A percentile compares a stretch with the other conserved stretches of the same genome.
Evolutionary conservation across 2,113 vertebrate species (phyloP).

Genomic region (Empidonax traillii): DNA sequence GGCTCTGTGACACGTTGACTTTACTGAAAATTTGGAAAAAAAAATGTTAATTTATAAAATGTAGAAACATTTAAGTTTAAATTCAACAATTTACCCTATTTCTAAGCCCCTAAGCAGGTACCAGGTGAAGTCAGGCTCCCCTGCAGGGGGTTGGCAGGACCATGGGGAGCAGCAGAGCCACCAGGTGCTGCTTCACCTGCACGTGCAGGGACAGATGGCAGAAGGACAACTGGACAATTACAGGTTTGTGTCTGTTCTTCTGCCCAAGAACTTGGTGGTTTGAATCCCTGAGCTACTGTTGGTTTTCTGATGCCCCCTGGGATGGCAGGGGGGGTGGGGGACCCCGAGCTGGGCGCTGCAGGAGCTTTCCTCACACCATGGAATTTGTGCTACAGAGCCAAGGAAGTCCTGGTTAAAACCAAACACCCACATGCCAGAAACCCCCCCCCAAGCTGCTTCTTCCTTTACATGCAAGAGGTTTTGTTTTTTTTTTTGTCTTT

Average conservation of each 20-base stretch:
- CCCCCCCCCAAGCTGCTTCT: background rate
- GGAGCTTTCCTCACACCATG: background rate
- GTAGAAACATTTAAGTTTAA: too few species aligned
- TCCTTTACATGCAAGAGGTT: background rate
- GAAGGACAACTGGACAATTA: too few species aligned
- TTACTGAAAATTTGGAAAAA: background rate
- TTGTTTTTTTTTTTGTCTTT: background rate
- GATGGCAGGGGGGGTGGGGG: background rate
- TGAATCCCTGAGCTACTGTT: background rate
- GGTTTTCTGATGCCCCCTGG: background rate
- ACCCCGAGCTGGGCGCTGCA: fast-evolving
- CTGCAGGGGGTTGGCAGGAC: too few species aligned
- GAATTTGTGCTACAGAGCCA: background rate
- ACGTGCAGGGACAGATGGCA: background rate
- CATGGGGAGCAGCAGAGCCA: background rate
- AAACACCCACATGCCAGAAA: constrained; percentile 5
- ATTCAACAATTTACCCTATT: background rate
- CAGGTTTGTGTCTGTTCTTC: fast-evolving
- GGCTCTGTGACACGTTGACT: background rate
- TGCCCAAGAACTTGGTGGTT: background rate
- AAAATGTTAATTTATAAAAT: too few species aligned
- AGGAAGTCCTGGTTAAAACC: background rate
- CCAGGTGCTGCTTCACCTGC: background rate
- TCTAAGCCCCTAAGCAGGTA: background rate
- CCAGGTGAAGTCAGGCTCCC: background rate